These are phyloP conservation scores for Pseudanteris insignis DNA, from an alignment of 2,888 invertebrate species.

Conservation along the genomic window DNA sequence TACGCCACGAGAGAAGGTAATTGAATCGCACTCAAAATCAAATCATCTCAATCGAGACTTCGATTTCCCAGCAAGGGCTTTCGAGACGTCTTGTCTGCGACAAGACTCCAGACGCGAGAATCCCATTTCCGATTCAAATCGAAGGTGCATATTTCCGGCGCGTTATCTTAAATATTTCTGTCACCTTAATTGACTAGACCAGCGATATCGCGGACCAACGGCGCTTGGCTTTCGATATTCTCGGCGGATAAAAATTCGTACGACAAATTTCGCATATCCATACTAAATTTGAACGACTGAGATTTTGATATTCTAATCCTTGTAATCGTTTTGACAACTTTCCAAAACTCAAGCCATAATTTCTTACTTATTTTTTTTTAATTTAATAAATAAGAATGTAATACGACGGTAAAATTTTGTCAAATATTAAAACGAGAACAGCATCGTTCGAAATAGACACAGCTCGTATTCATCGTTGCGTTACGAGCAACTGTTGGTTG, in stretches of 20 bases:
- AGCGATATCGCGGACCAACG: too few species aligned
- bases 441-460: not conserved
- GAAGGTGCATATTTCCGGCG: slow-evolving; percentile 56
- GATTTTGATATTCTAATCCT: too few species aligned
- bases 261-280: too few species aligned
- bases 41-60: slow-evolving; percentile 49
- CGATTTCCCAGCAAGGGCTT: slow-evolving; percentile 47
- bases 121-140: slow-evolving; percentile 58
- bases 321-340: too few species aligned
- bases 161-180: slow-evolving; percentile 13
- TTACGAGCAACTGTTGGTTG: slow-evolving; percentile 25
- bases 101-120: slow-evolving; percentile 43
- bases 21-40: slow-evolving; percentile 51
- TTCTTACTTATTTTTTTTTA: too few species aligned
- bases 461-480: not conserved
- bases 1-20: slow-evolving; percentile 44
- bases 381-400: not conserved
- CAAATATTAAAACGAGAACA: slow-evolving; percentile 1
- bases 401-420: not conserved
- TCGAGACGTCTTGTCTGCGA: slow-evolving; percentile 25
- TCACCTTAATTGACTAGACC: slow-evolving; percentile 7
- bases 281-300: too few species aligned
- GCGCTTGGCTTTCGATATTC: too few species aligned
- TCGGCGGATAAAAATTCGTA: too few species aligned
- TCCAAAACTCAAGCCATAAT: too few species aligned